A percentile compares a stretch with the other conserved stretches of the same genome.
Conservation (phyloP, 2,113 vertebrate species). For the Sceloporus undulatus region DNA sequence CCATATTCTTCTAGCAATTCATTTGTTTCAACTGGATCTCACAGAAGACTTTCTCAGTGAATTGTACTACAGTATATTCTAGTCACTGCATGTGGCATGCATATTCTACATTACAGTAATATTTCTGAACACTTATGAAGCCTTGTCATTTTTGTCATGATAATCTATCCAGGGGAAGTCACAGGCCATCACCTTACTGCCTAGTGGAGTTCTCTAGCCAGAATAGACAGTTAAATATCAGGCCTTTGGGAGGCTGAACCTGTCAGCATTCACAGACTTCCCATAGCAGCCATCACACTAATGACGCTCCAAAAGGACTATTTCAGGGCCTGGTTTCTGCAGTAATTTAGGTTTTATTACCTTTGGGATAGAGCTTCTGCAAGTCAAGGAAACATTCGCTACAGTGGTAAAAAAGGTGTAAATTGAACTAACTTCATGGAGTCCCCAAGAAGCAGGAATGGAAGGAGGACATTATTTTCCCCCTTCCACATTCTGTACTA, state of each 20-base stretch:
- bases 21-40: background rate
- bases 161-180: background rate
- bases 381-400: slow-evolving; percentile 41
- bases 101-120: background rate
- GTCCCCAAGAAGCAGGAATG: slow-evolving; percentile 60
- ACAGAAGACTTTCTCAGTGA: too few relatives aligned
- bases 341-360: slow-evolving; percentile 69
- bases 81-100: too few relatives aligned
- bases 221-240: background rate
- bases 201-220: background rate
- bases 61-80: too few relatives aligned
- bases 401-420: slow-evolving; percentile 71
- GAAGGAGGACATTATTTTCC: slow-evolving; percentile 52
- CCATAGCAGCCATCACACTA: slow-evolving; percentile 7
- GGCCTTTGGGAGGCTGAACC: background rate
- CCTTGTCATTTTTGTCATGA: background rate
- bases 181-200: background rate
- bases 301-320: slow-evolving; percentile 8
- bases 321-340: background rate
- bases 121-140: background rate
- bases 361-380: slow-evolving; percentile 50
- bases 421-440: slow-evolving; percentile 68
- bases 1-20: background rate
- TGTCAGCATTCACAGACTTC: background rate
- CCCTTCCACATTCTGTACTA: slow-evolving; percentile 42